These are phyloP conservation scores for Helicoverpa assulta DNA, from an alignment of 2,888 invertebrate species.

Conservation along the genomic window DNA sequence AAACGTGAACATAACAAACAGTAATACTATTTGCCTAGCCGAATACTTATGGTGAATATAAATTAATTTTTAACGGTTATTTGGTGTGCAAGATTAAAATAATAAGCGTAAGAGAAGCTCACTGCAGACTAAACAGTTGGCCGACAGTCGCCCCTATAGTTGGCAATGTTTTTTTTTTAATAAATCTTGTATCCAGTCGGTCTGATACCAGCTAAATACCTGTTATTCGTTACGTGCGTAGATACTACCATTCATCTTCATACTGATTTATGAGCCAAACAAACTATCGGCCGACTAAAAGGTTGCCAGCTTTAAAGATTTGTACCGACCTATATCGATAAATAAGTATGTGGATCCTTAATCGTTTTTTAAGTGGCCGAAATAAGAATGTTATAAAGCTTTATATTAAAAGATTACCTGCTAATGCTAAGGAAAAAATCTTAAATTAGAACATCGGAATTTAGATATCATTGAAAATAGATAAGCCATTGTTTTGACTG, in stretches of 20 bases:
- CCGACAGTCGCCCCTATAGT: too few species aligned
- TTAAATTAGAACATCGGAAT: not conserved
- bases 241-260: too few species aligned
- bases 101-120: slow-evolving; percentile 11
- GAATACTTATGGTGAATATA: slow-evolving; percentile 16
- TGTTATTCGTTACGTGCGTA: too few species aligned
- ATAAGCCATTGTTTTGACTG: slow-evolving; percentile 3
- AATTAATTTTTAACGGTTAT: slow-evolving; percentile 1
- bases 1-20: slow-evolving; percentile 15
- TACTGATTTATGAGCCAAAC: too few species aligned
- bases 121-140: too few species aligned
- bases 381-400: not conserved
- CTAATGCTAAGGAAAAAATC: not conserved
- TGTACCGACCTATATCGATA: not conserved
- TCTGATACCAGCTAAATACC: too few species aligned
- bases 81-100: slow-evolving; percentile 24
- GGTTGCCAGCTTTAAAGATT: not conserved
- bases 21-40: slow-evolving; percentile 2
- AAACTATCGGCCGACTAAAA: too few species aligned
- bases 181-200: too few species aligned
- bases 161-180: too few species aligned
- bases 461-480: not conserved
- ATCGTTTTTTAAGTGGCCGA: not conserved
- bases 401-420: too few species aligned
- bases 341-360: not conserved